Base-by-base conservation (phyloP, 1,140 invertebrate species). In the Penaeus japonicus region DNA sequence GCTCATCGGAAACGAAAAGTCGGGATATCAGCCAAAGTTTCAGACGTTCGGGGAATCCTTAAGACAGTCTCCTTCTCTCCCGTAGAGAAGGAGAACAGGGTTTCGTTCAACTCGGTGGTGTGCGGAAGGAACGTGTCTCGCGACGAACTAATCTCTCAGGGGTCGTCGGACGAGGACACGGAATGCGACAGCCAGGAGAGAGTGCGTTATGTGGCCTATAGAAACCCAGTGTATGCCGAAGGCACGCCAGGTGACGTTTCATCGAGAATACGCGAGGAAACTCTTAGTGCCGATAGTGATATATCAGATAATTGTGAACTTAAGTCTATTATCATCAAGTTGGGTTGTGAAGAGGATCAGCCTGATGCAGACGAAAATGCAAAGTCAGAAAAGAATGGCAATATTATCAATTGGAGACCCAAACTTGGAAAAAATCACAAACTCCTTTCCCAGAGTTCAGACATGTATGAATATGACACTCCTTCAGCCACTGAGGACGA, bases 281-380 rank as follows among this genome's bases (percentile, higher is more conserved):
- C 84, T 35, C 35, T 77, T 1, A 85, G 73, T 59, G 53, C 73
- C 22, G 84, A 85, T 27, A 88, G 87, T 62, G 87, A 88, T 59
- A 59, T 79, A 47, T 88, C 87, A 73, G 87, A 88, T 62, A 83
- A 78, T 35, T 88, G 87, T 75, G 87, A 88, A 78, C 32, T 88
- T 39, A 88, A 88, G 70, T 83, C 87, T 39, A 88, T 88, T 75
- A 88, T 65, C 70, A 88, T 88, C 22, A 73, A 81, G 53, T 83
- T 88, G 77, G 87, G 87, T 27, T 30, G 80, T 83, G 80, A 77
- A 47, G 80, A 53, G n/a, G 55, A 53, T n/a, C 35, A 83, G 18
- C 32, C 22, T 53, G n/a, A 18, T 17, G 27, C 4, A 20, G 39
- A 79, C 27, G 17, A 30, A 57, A 80, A 24, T n/a, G 30, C 32